Evolutionary conservation across 2,888 invertebrate species (phyloP), one percentile per base, ranked within the genome.

Genomic region (Amphipyra tragopoginis): DNA sequence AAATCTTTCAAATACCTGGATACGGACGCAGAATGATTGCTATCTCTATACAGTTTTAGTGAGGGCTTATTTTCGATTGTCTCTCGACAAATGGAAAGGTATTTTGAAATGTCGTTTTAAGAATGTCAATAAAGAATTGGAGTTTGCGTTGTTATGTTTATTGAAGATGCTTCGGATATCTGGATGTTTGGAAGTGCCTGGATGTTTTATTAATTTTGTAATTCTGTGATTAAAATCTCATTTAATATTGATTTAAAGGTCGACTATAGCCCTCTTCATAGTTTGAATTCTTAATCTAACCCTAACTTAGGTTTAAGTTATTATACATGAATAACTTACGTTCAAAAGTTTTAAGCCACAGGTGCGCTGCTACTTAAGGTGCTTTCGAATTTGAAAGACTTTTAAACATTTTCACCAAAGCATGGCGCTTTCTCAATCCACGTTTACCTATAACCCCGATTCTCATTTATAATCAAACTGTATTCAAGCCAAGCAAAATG

Each of bases 1-100:
- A 80, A 83, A 82, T 84, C 69, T 80, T 69, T 72, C 72, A 67
- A 81, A 87, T 86, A 86, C 86, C 84, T 84, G 81, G 54, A 60
- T 68, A 55, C 59, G 38, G 52, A 33, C 40, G 47, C 45, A 7
- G 48, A 61, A 43, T 74, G 68, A 80, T 80, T 69, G 47, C 59
- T 48, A 70, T 69, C 79, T 80, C 54, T 79, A 68, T 62, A 65
- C 49, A 65, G 67, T 68, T 52, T 65, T 65, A 53, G 60, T 62
- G 64, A 81, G 68, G 51, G 77, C 63, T 72, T 69, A 77, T 79
- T 79, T 77, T 80, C 68, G 68, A 72, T 66, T 71, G 77, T 63
- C 56, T 50, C 15, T 39, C 50, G 14, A 49, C 39, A 64, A 69
- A 70, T 64, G 36, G 65, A 50, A 44, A 50, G 59, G 60, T 68